Evolutionary conservation across 1,140 invertebrate species (phyloP).

Genomic region (Orchesella cincta): DNA sequence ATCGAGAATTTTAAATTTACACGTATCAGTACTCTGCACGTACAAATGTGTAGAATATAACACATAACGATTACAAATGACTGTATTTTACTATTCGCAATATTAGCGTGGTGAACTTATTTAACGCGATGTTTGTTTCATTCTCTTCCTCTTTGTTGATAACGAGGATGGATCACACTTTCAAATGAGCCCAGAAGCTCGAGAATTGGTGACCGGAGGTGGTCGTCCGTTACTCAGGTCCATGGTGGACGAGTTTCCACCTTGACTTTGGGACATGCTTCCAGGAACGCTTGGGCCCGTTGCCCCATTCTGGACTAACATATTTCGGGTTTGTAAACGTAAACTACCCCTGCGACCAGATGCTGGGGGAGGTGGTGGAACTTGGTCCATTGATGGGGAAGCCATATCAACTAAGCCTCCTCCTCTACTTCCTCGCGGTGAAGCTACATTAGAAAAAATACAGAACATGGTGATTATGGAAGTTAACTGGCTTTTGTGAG

Average conservation of each 20-base stretch:
- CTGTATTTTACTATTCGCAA: background rate
- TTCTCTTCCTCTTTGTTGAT: constrained; percentile 12
- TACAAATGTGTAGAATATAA: background rate
- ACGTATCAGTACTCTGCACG: background rate
- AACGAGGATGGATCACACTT: constrained; percentile 21
- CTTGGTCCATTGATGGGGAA: constrained; percentile 30
- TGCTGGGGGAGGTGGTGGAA: constrained; percentile 26
- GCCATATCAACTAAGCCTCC: constrained; percentile 34
- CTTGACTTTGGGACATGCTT: constrained; percentile 24
- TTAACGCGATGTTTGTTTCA: constrained; percentile 20
- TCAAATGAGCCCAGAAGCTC: constrained; percentile 42
- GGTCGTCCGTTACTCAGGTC: constrained; percentile 39
- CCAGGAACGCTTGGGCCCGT: constrained; percentile 30
- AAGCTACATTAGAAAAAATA: too few relatives aligned
- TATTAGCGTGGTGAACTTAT: constrained; percentile 17
- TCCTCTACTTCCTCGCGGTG: constrained; percentile 44
- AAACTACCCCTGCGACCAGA: constrained; percentile 43
- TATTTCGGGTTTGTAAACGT: constrained; percentile 44
- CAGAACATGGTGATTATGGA: too few relatives aligned
- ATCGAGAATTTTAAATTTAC: constrained; percentile 2
- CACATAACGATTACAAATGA: constrained; percentile 16
- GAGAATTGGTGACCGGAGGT: constrained; percentile 33
- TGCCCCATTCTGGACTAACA: constrained; percentile 27
- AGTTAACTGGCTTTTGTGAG: background rate
- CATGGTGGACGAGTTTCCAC: constrained; percentile 32